A percentile compares a stretch with the other conserved stretches of the same genome.
Evolutionary conservation across 64 coral and sea anemone genomes (phyloP).

Genomic region (Stylophora pistillata): DNA sequence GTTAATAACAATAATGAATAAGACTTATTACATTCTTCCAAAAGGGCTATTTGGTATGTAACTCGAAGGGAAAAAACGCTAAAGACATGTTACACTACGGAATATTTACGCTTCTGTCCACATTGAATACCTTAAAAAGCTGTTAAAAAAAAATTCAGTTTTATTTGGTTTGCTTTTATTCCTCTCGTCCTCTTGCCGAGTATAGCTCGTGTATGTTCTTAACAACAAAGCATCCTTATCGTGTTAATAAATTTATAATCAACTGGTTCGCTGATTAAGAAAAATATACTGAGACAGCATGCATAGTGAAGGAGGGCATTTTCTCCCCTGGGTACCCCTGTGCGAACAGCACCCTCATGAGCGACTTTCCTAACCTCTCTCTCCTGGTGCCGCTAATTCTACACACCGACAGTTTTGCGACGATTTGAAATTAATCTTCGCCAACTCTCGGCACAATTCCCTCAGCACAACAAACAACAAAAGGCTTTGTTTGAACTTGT

Average conservation of each 20-base stretch:
- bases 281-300: neutral
- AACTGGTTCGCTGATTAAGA: neutral
- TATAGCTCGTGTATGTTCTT: neutral
- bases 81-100: too few species aligned
- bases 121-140: too few species aligned
- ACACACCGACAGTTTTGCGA: neutral
- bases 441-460: neutral
- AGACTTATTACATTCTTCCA: too few species aligned
- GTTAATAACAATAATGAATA: too few species aligned
- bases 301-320: neutral
- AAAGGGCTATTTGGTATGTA: too few species aligned
- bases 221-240: neutral
- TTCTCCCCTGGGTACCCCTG: conserved; percentile 14
- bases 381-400: neutral
- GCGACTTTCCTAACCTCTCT: neutral
- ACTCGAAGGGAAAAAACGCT: too few species aligned
- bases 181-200: too few species aligned
- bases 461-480: neutral
- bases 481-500: neutral
- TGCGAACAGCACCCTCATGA: neutral
- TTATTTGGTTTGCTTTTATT: too few species aligned
- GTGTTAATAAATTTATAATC: conserved; percentile 8
- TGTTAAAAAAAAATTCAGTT: too few species aligned
- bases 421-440: conserved; percentile 5
- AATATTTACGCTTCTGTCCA: too few species aligned